A percentile compares a stretch with the other conserved stretches of the same genome.
Evolutionary conservation across 2,797 vertebrate species (phyloP).

Genomic region (Molossus molossus): DNA sequence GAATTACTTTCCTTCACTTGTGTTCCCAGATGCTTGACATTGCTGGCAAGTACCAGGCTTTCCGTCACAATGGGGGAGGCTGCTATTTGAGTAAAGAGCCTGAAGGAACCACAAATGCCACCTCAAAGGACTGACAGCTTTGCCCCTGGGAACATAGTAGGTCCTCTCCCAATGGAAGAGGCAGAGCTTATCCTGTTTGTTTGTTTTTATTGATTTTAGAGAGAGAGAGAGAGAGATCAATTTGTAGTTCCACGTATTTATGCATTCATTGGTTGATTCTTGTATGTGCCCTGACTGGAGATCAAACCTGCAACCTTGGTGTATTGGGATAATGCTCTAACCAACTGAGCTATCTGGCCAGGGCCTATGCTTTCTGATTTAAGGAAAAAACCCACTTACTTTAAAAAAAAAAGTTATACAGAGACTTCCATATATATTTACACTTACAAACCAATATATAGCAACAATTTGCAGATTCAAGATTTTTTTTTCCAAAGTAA

Average conservation of each 20-base stretch:
- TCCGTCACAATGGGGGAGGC: not conserved
- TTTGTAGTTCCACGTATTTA: not conserved
- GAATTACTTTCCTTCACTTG: not conserved
- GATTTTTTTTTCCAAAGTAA: conserved; percentile 4
- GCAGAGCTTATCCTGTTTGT: not conserved
- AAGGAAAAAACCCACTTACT: not conserved
- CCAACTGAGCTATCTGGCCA: not conserved
- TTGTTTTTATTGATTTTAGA: not conserved
- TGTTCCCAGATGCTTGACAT: not conserved
- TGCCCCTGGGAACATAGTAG: not conserved
- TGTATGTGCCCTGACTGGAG: not conserved
- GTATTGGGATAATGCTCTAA: not conserved
- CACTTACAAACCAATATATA: not conserved
- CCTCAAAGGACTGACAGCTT: not conserved
- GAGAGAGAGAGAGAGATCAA: not conserved
- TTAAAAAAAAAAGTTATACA: not conserved
- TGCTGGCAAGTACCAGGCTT: not conserved
- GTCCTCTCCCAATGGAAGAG: not conserved
- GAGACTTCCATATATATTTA: not conserved
- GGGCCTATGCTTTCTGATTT: not conserved
- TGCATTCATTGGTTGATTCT: no score
- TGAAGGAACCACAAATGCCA: not conserved
- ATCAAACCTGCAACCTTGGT: not conserved
- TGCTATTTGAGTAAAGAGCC: not conserved
- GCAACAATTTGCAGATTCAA: not conserved